Evolutionary conservation across 2,797 vertebrate species (phyloP), one percentile per base, ranked within the genome.

Genomic region (Hypotaenidia okinawae): DNA sequence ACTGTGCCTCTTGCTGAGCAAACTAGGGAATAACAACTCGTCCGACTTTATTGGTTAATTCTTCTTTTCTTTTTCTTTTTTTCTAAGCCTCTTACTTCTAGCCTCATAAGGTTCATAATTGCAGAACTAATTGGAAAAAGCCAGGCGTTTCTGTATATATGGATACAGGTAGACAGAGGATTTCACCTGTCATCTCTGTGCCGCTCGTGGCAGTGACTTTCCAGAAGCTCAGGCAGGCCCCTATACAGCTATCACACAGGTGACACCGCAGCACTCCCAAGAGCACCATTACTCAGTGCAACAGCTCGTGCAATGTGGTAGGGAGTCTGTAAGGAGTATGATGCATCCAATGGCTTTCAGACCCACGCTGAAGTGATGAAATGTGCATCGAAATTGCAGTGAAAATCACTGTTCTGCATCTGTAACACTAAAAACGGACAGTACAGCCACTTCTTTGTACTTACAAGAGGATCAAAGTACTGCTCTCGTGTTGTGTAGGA

Each of bases 281-380:
- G 1, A 55, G 69, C 49, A n/a, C 27, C 4, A 16, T 5, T 23
- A 25, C 5, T 15, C 37, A 28, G 11, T 12, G 52, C 75, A 76
- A 55, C 63, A 51, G 72, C 51, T 68, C 2, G 0, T 2, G 11
- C 5, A 43, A 39, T 14, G 3, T 1, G 1, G 27, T 27, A 37
- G 32, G 15, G 16, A 45, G 25, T 8, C 54, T 66, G 66, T 9
- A 68, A 57, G 0, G 0, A 52, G 63, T 4, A 37, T 5, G 13
- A 19, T 4, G 9, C 33, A 52, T 2, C 21, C 58, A 33, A 3
- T 3, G 23, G 64, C 64, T 77, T 85, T 70, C 43, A 67, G 61
- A 61, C 3, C 7, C 52, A 32, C 9, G 16, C 21, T 58, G 37
- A 35, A 70, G 30, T 5, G 74, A 51, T 37, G 66, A 61, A 80